Evolutionary conservation across 2,888 invertebrate genomes (phyloP).

Genomic region (Microplitis deprimator): DNA sequence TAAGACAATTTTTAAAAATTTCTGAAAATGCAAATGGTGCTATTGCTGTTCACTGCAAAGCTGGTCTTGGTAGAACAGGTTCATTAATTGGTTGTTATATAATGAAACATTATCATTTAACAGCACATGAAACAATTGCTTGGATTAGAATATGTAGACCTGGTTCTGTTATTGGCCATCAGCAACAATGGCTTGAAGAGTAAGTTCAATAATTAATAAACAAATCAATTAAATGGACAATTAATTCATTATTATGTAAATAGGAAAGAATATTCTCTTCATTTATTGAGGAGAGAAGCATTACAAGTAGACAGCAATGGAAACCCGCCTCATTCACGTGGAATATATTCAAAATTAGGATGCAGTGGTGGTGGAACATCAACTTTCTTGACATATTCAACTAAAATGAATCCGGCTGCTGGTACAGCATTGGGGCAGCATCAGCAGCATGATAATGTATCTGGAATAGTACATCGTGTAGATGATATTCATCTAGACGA

Average conservation of each 20-base stretch:
- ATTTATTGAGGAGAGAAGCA: slow-evolving; percentile 62
- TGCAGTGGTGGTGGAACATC: slow-evolving; percentile 52
- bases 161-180: slow-evolving; percentile 90
- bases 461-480: slow-evolving; percentile 67
- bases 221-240: slow-evolving; percentile 26
- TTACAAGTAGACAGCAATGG: slow-evolving; percentile 60
- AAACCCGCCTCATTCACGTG: slow-evolving; percentile 65
- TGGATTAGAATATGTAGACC: slow-evolving; percentile 92
- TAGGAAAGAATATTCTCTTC: slow-evolving; percentile 64
- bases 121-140: slow-evolving; percentile 87
- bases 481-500: slow-evolving; percentile 68
- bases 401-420: background rate
- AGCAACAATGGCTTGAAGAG: slow-evolving; percentile 82
- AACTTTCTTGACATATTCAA: slow-evolving; percentile 32
- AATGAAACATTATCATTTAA: slow-evolving; percentile 86
- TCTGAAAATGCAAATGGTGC: slow-evolving; percentile 83
- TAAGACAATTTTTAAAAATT: slow-evolving; percentile 85
- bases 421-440: background rate
- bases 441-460: slow-evolving; percentile 63
- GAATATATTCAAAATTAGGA: slow-evolving; percentile 65
- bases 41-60: slow-evolving; percentile 94
- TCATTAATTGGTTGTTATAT: slow-evolving; percentile 90
- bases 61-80: slow-evolving; percentile 92
- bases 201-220: slow-evolving; percentile 46
- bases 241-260: background rate